Evolutionary conservation across 2,888 invertebrate genomes (phyloP).

Genomic region (Hermaeophaga mercurialis): DNA sequence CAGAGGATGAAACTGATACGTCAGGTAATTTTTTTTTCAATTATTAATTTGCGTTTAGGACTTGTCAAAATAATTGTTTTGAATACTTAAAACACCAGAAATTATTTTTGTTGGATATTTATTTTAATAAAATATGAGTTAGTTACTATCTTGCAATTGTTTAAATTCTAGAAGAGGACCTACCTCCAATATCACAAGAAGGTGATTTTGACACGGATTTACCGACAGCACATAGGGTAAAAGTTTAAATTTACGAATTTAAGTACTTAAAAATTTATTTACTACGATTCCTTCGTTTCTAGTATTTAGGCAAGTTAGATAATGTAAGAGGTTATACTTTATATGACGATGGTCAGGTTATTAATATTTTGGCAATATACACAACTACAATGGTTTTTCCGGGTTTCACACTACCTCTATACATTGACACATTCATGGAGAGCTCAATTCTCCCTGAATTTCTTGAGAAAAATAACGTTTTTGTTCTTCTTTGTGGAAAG

Average conservation of each 20-base stretch:
- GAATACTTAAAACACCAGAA: no score
- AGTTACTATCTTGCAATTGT: no score
- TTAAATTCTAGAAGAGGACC: conserved; percentile 42
- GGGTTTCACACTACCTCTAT: conserved; percentile 79
- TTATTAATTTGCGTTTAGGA: no score
- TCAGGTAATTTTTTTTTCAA: conserved; percentile 33
- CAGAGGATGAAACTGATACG: conserved; percentile 33
- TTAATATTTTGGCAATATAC: conserved; percentile 51
- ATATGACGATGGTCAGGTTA: conserved; percentile 53
- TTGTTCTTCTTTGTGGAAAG: conserved; percentile 66
- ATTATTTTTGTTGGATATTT: no score
- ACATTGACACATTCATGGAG: conserved; percentile 60
- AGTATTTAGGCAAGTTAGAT: conserved; percentile 55
- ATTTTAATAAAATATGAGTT: no score
- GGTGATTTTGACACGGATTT: conserved; percentile 54
- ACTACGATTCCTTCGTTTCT: no score
- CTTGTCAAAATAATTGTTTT: no score
- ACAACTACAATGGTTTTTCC: conserved; percentile 70
- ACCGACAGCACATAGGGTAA: conserved; percentile 54
- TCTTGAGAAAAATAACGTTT: conserved; percentile 65
- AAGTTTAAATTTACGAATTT: background rate
- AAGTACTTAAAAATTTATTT: no score
- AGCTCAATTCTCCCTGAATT: conserved; percentile 65
- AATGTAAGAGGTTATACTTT: conserved; percentile 54
- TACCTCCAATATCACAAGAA: conserved; percentile 35